phyloP scores from a whole-genome alignment of 2,888 invertebrate species.

The Galerucella pusilla region DNA sequence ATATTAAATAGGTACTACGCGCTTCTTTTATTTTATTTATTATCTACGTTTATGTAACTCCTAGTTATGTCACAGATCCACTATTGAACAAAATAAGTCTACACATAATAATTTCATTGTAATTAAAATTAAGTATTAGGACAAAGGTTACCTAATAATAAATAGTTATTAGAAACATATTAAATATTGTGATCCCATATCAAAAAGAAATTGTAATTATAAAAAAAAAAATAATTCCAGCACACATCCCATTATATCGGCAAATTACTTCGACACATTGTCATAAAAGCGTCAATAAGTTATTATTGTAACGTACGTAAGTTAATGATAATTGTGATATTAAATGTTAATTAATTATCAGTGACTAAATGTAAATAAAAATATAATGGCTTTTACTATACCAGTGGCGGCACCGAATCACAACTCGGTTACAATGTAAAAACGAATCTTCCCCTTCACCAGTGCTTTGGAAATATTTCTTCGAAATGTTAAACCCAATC shows the following conservation, averaged over 20 bases:
- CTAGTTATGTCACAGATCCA: not conserved
- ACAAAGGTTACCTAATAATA: slow-evolving; percentile 42
- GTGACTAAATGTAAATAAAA: slow-evolving; percentile 41
- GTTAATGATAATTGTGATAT: slow-evolving; percentile 47
- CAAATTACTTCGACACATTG: slow-evolving; percentile 47
- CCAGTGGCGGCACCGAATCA: not conserved
- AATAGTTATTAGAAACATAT: slow-evolving; percentile 41
- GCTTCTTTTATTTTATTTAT: not conserved
- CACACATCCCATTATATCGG: slow-evolving; percentile 42
- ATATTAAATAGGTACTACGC: no score
- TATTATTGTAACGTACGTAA: slow-evolving; percentile 47
- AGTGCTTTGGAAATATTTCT: no score
- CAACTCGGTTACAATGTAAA: no score
- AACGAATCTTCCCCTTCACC: not conserved
- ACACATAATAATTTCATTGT: not conserved
- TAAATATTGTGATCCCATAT: slow-evolving; percentile 44
- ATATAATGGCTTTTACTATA: slow-evolving; percentile 5
- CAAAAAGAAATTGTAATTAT: slow-evolving; percentile 42
- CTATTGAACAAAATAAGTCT: not conserved
- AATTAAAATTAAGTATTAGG: slow-evolving; percentile 33
- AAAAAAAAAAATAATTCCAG: slow-evolving; percentile 39
- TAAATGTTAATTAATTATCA: slow-evolving; percentile 44
- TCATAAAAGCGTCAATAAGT: slow-evolving; percentile 46
- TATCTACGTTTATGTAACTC: not conserved
- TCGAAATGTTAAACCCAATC: no score